Conservation (phyloP, 2,113 vertebrate genomes). For the Thomomys bottae region DNA sequence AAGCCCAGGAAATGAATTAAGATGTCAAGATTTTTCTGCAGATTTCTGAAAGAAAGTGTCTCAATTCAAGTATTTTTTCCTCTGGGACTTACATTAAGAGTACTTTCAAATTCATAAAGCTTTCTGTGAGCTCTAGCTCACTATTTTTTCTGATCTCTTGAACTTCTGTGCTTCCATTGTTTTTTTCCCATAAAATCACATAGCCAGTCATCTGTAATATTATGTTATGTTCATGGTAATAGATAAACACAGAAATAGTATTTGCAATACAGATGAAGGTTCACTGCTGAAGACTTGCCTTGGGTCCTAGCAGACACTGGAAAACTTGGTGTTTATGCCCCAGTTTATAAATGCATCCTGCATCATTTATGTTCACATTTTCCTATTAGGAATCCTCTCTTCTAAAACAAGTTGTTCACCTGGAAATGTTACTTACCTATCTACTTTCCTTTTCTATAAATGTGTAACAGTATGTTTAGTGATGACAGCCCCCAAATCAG, state of each 20-base stretch:
- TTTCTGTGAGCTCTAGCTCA: conserved; percentile 64
- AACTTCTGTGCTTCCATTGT: conserved; percentile 57
- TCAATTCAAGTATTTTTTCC: conserved; percentile 63
- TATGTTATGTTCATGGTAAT: conserved; percentile 75
- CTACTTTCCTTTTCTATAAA: conserved; percentile 28
- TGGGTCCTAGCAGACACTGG: conserved; percentile 59
- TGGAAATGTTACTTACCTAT: conserved; percentile 52
- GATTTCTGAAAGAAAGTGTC: conserved; percentile 61
- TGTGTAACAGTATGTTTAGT: not conserved
- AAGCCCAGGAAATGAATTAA: conserved; percentile 75
- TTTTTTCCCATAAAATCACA: conserved; percentile 47
- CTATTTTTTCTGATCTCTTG: conserved; percentile 62
- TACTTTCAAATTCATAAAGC: conserved; percentile 65
- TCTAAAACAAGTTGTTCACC: conserved; percentile 59
- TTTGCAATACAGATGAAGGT: conserved; percentile 73
- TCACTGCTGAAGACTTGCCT: conserved; percentile 62
- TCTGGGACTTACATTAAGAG: conserved; percentile 75
- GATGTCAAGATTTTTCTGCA: conserved; percentile 67
- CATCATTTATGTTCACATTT: conserved; percentile 68
- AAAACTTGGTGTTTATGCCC: conserved; percentile 64
- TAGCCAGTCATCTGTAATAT: conserved; percentile 79
- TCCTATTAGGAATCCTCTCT: conserved; percentile 60
- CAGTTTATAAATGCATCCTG: conserved; percentile 72
- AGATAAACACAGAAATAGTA: conserved; percentile 78
- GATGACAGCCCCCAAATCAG: not conserved